Conservation (phyloP, 2,113 vertebrate genomes). For the Uria aalge region DNA sequence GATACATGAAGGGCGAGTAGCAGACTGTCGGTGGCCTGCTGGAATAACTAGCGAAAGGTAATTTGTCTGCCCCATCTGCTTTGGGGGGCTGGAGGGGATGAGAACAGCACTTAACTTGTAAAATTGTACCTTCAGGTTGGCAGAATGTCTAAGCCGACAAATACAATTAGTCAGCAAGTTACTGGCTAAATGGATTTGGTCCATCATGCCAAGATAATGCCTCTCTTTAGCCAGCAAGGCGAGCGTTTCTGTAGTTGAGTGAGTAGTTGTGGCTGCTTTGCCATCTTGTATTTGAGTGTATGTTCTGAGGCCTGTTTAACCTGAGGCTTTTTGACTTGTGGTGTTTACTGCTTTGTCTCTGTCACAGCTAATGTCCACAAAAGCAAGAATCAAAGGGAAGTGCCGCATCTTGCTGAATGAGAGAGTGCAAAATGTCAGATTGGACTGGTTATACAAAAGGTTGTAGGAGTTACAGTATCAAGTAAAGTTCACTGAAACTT, state of each 20-base stretch:
- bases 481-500: neutral
- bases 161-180: neutral
- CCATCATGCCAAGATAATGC: neutral
- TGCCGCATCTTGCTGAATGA: neutral
- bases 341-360: neutral
- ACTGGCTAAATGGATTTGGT: neutral
- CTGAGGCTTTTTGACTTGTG: neutral
- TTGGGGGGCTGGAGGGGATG: neutral
- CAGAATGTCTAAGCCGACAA: neutral
- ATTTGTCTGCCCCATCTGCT: neutral
- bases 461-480: neutral
- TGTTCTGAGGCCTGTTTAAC: neutral
- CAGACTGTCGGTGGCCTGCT: neutral
- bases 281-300: neutral
- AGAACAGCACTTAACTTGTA: neutral
- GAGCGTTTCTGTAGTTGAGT: fast-evolving
- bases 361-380: neutral
- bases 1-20: neutral
- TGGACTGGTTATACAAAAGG: neutral
- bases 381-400: neutral
- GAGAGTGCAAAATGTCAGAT: neutral
- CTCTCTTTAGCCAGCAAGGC: neutral
- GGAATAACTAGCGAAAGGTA: neutral
- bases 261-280: neutral
- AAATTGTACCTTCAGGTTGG: neutral